Conservation (phyloP, 2,888 invertebrate genomes). For the Rhorus exstirpatorius region DNA sequence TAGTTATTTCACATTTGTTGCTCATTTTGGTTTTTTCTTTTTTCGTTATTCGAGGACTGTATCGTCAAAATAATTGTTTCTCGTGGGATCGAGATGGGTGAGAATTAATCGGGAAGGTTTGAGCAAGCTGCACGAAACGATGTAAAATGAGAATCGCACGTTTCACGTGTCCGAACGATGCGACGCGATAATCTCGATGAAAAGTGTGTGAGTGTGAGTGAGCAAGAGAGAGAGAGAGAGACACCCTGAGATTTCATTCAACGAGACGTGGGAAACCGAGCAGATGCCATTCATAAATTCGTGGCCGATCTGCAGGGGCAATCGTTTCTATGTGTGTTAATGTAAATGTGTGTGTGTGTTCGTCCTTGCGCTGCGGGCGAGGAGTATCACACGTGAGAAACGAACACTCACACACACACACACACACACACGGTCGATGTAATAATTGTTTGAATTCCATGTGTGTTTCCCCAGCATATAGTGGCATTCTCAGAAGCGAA, state of each 20-base stretch:
- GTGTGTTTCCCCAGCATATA: slow-evolving; percentile 40
- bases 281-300: slow-evolving; percentile 72
- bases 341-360: slow-evolving; percentile 13
- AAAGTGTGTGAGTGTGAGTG: slow-evolving; percentile 39
- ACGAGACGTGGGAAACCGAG: slow-evolving; percentile 70
- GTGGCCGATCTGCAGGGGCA: slow-evolving; percentile 63
- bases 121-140: slow-evolving; percentile 48
- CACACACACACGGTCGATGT: slow-evolving; percentile 19
- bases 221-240: slow-evolving; percentile 51
- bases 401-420: slow-evolving; percentile 14
- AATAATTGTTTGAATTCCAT: slow-evolving; percentile 59
- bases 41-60: not conserved
- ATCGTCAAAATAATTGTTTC: not conserved
- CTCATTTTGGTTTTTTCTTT: not conserved
- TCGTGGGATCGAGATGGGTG: slow-evolving; percentile 7
- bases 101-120: slow-evolving; percentile 4
- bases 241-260: slow-evolving; percentile 67
- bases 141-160: slow-evolving; percentile 74
- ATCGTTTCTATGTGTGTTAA: slow-evolving; percentile 44
- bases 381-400: slow-evolving; percentile 13
- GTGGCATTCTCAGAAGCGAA: slow-evolving; percentile 44
- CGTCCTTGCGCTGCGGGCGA: slow-evolving; percentile 61
- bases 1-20: not conserved
- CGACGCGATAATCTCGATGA: slow-evolving; percentile 75
- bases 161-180: slow-evolving; percentile 75